phyloP scores from a whole-genome alignment of 1,140 invertebrate species.

The Mesaphorura yosii region DNA sequence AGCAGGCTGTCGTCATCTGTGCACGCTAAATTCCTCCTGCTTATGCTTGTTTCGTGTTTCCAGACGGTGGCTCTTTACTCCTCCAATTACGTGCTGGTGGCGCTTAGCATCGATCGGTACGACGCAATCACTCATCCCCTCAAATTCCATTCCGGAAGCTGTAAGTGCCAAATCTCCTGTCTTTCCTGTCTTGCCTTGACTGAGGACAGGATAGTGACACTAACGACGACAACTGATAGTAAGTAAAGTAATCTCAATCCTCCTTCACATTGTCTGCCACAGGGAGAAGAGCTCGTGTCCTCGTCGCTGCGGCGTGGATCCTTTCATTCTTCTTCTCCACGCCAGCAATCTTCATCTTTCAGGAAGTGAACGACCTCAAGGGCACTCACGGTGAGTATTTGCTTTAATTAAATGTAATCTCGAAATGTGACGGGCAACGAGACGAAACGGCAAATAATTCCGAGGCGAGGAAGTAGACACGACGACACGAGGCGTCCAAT shows the following conservation, averaged over 20 bases:
- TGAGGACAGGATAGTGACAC: too few species aligned
- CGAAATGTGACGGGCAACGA: too few species aligned
- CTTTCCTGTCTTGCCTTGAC: too few species aligned
- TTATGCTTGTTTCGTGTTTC: too few species aligned
- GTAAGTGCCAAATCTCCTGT: too few species aligned
- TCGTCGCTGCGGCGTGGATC: conserved; percentile 70
- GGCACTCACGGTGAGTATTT: background rate
- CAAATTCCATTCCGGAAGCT: conserved; percentile 85
- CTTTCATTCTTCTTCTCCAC: conserved; percentile 70
- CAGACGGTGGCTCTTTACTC: conserved; percentile 78
- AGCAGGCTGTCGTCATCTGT: too few species aligned
- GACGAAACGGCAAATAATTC: too few species aligned
- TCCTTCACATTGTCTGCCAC: conserved; percentile 32
- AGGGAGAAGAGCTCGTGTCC: conserved; percentile 68
- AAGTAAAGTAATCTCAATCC: background rate
- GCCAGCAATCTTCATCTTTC: conserved; percentile 69
- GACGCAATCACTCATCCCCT: conserved; percentile 90
- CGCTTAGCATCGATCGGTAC: conserved; percentile 84
- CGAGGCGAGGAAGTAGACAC: too few species aligned
- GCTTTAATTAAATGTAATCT: background rate
- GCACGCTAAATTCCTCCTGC: too few species aligned
- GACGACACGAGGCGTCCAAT: too few species aligned
- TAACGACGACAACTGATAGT: too few species aligned
- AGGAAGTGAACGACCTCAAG: conserved; percentile 48
- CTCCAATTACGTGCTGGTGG: conserved; percentile 87